phyloP scores from a whole-genome alignment of 2,888 invertebrate species.

The Polydrusus tereticollis region DNA sequence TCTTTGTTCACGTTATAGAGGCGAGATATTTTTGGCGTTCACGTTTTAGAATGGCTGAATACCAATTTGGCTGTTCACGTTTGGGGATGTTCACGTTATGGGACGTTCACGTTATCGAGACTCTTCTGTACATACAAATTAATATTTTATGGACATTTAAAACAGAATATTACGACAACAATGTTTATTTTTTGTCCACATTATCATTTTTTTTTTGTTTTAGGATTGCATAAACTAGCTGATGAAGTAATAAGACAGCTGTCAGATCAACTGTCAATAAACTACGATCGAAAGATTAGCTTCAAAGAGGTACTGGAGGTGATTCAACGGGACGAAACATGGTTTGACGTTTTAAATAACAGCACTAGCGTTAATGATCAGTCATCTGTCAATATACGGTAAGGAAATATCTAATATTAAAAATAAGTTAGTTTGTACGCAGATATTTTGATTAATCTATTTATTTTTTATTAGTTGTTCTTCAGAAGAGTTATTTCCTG shows the following conservation, averaged over 20 bases:
- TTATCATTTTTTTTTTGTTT: neutral
- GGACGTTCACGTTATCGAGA: no score
- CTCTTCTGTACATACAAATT: no score
- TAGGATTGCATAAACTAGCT: constrained; percentile 74
- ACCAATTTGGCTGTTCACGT: no score
- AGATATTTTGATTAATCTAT: neutral
- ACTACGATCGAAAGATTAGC: constrained; percentile 75
- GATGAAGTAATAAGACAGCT: constrained; percentile 75
- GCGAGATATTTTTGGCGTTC: no score
- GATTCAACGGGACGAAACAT: constrained; percentile 71
- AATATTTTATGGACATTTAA: neutral
- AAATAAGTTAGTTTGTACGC: no score
- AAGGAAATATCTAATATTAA: neutral
- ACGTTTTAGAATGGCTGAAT: no score
- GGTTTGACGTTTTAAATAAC: constrained; percentile 62
- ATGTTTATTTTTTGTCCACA: no score
- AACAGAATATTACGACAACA: no score
- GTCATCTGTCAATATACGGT: constrained; percentile 41
- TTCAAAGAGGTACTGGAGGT: constrained; percentile 76
- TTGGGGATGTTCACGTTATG: no score
- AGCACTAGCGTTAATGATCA: constrained; percentile 19
- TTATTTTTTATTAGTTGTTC: constrained; percentile 42
- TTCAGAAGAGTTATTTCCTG: constrained; percentile 58
- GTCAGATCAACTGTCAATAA: constrained; percentile 75
- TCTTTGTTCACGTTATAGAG: no score